Evolutionary conservation across 2,797 vertebrate genomes (phyloP).

Genomic region (Lithobates pipiens): DNA sequence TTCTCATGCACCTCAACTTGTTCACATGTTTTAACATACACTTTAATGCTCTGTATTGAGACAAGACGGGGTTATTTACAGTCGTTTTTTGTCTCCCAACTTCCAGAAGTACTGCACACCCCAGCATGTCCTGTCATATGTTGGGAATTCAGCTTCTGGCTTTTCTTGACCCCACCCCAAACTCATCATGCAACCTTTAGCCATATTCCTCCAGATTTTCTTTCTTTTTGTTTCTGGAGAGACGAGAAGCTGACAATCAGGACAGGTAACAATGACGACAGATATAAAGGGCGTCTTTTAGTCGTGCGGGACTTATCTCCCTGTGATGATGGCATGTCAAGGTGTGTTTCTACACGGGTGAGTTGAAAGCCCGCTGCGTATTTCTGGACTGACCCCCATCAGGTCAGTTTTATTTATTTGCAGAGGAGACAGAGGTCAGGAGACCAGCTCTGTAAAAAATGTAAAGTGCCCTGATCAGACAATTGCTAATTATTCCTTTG

Average conservation of each 20-base stretch:
- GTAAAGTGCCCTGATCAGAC: slow-evolving; percentile 21
- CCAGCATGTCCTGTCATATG: too few relatives aligned
- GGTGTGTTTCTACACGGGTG: slow-evolving; percentile 43
- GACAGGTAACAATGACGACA: slow-evolving; percentile 13
- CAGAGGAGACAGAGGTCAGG: slow-evolving; percentile 16
- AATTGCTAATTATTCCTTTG: too few relatives aligned
- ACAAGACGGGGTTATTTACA: too few relatives aligned
- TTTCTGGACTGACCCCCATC: slow-evolving; percentile 39
- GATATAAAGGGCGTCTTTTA: slow-evolving; percentile 7
- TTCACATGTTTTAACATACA: too few relatives aligned
- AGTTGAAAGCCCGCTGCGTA: slow-evolving; percentile 20
- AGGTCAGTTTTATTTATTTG: slow-evolving; percentile 45
- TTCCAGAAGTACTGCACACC: too few relatives aligned
- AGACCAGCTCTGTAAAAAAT: slow-evolving; percentile 1
- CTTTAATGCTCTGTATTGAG: too few relatives aligned
- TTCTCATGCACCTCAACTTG: too few relatives aligned
- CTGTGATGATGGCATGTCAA: slow-evolving; percentile 28
- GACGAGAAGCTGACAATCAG: slow-evolving; percentile 20
- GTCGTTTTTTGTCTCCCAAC: too few relatives aligned
- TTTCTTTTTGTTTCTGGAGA: neutral
- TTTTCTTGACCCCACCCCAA: neutral
- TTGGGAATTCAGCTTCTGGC: too few relatives aligned
- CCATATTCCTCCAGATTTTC: neutral
- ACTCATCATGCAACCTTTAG: neutral
- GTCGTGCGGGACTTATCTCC: slow-evolving; percentile 36